Conservation (phyloP, 2,888 invertebrate species). For the Chrysodeixis includens region DNA sequence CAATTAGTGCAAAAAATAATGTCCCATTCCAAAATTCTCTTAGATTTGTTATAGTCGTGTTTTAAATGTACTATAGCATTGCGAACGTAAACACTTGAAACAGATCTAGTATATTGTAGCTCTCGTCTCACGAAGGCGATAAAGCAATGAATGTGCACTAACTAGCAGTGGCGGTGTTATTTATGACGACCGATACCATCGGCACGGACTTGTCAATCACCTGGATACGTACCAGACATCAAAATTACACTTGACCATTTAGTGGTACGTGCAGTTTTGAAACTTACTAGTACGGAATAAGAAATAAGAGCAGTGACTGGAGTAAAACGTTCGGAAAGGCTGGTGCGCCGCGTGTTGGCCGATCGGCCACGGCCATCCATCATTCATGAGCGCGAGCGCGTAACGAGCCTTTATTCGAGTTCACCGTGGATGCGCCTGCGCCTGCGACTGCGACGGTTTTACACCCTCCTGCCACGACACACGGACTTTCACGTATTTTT, state of each 20-base stretch:
- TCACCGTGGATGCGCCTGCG: slow-evolving; percentile 73
- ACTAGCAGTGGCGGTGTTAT: slow-evolving; percentile 86
- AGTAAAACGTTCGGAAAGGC: slow-evolving; percentile 51
- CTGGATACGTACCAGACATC: slow-evolving; percentile 69
- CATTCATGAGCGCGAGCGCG: slow-evolving; percentile 81
- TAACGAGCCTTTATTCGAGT: slow-evolving; percentile 86
- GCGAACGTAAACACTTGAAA: slow-evolving; percentile 46
- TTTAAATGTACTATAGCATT: slow-evolving; percentile 40
- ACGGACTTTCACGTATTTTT: slow-evolving; percentile 55
- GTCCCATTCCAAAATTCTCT: slow-evolving; percentile 33
- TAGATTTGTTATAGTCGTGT: slow-evolving; percentile 43
- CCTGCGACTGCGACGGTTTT: slow-evolving; percentile 76
- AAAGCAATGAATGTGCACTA: slow-evolving; percentile 85
- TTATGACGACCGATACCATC: slow-evolving; percentile 85
- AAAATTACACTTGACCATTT: slow-evolving; percentile 66
- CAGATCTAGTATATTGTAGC: slow-evolving; percentile 45
- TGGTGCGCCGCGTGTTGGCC: slow-evolving; percentile 66
- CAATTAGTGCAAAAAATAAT: slow-evolving; percentile 54
- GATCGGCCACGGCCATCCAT: slow-evolving; percentile 86
- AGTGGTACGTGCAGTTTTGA: slow-evolving; percentile 60
- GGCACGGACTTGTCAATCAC: slow-evolving; percentile 88
- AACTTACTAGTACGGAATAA: slow-evolving; percentile 65
- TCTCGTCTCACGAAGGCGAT: slow-evolving; percentile 64
- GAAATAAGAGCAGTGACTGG: slow-evolving; percentile 34
- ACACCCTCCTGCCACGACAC: slow-evolving; percentile 68